Conservation (phyloP, 2,113 vertebrate genomes). For the Muntiacus muntjak region DNA sequence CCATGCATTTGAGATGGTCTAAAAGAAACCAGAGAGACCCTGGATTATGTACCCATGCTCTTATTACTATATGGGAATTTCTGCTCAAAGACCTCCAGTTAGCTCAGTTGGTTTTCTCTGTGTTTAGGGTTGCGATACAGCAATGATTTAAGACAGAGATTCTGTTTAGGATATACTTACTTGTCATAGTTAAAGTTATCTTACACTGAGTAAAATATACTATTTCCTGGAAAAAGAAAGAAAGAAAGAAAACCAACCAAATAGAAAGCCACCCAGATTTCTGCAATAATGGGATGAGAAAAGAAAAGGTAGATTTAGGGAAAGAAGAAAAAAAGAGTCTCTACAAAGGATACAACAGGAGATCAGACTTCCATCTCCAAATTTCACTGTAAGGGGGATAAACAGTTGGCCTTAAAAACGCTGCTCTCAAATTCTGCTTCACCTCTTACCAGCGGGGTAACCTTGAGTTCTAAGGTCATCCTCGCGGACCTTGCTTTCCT, state of each 20-base stretch:
- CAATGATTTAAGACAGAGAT: neutral
- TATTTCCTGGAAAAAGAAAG: neutral
- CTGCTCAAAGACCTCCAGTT: neutral
- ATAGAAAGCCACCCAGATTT: neutral
- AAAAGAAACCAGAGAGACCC: neutral
- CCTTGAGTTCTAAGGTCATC: neutral
- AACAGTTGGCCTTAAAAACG: neutral
- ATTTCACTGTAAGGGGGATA: neutral
- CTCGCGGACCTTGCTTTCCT: neutral
- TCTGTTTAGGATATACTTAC: neutral
- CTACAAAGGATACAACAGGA: neutral
- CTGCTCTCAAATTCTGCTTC: neutral
- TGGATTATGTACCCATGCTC: neutral
- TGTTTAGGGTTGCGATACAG: neutral
- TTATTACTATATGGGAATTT: neutral
- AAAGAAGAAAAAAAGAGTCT: neutral
- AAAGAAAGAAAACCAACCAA: neutral
- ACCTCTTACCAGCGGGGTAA: neutral
- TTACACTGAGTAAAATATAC: conserved; percentile 27
- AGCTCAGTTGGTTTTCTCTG: neutral
- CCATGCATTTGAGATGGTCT: neutral
- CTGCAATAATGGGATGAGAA: neutral
- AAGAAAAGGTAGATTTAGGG: neutral
- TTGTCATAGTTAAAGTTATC: neutral
- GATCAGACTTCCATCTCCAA: neutral